Conservation (phyloP, 1,140 invertebrate species). For the Cyphomyrmex costatus region DNA sequence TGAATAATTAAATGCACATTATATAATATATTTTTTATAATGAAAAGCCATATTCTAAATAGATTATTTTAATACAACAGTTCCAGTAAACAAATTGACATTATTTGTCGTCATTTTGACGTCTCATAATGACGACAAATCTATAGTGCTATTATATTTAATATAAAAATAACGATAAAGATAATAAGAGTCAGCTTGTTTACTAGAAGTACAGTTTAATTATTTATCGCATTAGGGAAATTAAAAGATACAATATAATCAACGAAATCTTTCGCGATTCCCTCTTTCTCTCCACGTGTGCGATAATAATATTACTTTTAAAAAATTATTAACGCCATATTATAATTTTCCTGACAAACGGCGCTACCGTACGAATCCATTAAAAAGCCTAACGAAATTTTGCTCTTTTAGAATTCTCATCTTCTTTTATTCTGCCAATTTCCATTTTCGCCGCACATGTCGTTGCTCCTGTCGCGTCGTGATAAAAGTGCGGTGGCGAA, state of each 20-base stretch:
- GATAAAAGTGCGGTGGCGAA: slow-evolving; percentile 53
- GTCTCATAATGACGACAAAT: too few species aligned
- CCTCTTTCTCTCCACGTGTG: too few species aligned
- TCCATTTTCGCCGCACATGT: slow-evolving; percentile 52
- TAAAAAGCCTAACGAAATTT: slow-evolving; percentile 54
- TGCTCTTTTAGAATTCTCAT: slow-evolving; percentile 37
- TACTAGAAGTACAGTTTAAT: neutral
- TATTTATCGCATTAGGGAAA: neutral
- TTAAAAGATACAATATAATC: neutral
- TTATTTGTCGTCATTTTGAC: too few species aligned
- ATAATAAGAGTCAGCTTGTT: too few species aligned
- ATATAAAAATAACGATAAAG: too few species aligned
- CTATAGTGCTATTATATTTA: too few species aligned
- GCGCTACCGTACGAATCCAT: slow-evolving; percentile 1
- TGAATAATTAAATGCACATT: neutral
- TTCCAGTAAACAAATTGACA: too few species aligned
- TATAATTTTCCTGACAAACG: slow-evolving; percentile 35
- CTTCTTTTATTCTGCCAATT: slow-evolving; percentile 45
- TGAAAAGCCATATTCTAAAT: neutral
- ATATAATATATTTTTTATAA: neutral
- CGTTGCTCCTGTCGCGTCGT: slow-evolving; percentile 28
- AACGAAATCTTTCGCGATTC: neutral
- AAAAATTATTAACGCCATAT: slow-evolving; percentile 25
- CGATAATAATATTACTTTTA: slow-evolving; percentile 25
- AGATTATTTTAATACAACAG: neutral